Percentiles rank a stretch among this genome's conserved stretches.
These are phyloP conservation scores for Paedocypris micromegethes DNA, from an alignment of 2,797 vertebrate species.

Conservation along the genomic window DNA sequence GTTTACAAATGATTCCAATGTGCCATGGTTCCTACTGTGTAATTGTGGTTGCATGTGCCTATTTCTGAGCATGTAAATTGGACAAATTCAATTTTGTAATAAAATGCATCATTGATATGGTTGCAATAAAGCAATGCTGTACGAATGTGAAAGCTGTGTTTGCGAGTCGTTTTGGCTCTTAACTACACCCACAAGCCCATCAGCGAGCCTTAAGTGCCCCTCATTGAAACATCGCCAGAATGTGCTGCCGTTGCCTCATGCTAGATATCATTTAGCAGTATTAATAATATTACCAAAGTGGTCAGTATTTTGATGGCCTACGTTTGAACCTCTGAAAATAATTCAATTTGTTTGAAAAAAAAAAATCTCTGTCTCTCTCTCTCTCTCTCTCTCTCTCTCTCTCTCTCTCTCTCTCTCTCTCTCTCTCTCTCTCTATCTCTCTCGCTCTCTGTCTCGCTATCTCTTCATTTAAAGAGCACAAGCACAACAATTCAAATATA, in stretches of 20 bases:
- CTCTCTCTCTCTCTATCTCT: too few relatives aligned
- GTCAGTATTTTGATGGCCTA: background rate
- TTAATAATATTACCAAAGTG: background rate
- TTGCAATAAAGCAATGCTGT: background rate
- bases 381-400: too few relatives aligned
- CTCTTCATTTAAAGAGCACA: too few relatives aligned
- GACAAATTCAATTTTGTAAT: background rate
- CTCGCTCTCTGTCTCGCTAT: too few relatives aligned
- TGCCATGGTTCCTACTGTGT: conserved; percentile 10
- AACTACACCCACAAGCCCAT: background rate
- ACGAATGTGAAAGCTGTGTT: background rate
- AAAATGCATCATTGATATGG: background rate
- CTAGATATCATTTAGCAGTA: background rate
- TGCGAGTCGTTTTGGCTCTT: background rate
- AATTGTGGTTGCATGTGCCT: conserved; percentile 35
- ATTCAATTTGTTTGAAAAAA: background rate
- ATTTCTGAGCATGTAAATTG: conserved; percentile 9
- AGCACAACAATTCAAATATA: too few relatives aligned
- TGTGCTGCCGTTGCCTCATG: background rate
- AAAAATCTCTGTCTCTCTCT: too few relatives aligned
- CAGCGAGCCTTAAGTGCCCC: background rate
- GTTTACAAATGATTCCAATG: conserved; percentile 25
- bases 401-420: too few relatives aligned
- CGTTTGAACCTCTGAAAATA: background rate
- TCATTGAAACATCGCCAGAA: background rate